phyloP scores from a whole-genome alignment of 2,888 invertebrate genomes.

The Odontothrips loti region DNA sequence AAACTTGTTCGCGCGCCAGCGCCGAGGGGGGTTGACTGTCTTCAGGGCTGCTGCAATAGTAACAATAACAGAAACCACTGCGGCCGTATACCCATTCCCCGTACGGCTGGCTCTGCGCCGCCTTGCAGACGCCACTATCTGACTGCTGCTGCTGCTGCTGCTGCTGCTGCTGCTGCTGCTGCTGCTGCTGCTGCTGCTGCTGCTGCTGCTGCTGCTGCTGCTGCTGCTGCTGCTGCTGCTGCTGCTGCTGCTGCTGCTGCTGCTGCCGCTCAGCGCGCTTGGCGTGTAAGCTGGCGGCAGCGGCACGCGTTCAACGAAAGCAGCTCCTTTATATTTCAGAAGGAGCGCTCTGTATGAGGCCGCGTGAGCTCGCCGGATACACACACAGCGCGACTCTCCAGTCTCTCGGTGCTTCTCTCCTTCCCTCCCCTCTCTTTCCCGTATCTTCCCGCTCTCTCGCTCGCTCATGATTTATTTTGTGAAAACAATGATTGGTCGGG shows the following conservation, averaged over 20 bases:
- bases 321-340: slow-evolving; percentile 26
- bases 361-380: not conserved
- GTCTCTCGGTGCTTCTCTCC: not conserved
- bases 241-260: not conserved
- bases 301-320: slow-evolving; percentile 15
- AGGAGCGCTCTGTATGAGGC: slow-evolving; percentile 6
- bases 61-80: slow-evolving; percentile 24
- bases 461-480: not conserved
- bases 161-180: not conserved
- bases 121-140: not conserved
- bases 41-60: not conserved
- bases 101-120: not conserved
- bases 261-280: not conserved
- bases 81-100: not conserved
- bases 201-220: no score
- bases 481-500: no score
- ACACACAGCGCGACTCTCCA: not conserved
- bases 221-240: no score
- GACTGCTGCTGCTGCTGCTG: not conserved
- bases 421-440: not conserved
- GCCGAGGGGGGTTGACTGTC: no score
- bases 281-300: not conserved
- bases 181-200: no score
- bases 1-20: no score
- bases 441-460: not conserved